Evolutionary conservation across 1,140 invertebrate species (phyloP), one percentile per base, ranked within the genome.

Genomic region (Lepidotrigona ventralis): DNA sequence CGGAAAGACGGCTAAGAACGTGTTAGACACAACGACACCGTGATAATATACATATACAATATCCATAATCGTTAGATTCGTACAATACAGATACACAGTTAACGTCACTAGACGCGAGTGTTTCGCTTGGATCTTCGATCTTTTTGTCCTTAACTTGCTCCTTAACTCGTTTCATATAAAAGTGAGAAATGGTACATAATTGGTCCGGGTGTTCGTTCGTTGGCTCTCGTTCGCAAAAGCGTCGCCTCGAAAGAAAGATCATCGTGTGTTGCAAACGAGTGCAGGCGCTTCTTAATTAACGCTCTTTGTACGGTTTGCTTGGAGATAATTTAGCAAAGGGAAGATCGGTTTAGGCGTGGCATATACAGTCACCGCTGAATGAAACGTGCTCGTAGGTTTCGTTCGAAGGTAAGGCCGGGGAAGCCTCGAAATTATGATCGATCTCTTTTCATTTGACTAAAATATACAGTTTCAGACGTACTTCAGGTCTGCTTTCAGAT

Each of bases 141-240:
- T 64, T 26, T 46, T 56, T 56, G 15, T 21, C 15, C 63, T n/a
- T 53, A 53, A 70, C 54, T 70, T 29, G 70, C 70, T 64, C 64
- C 68, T 79, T 73, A 73, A 76, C 69, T 74, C 84, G 86, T 84
- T 88, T 90, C 85, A 88, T 91, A 91, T 91, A 91, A 91, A 91
- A 91, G 90, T 91, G 90, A 90, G 90, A 91, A 91, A 91, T 88
- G 80, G 90, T 90, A 86, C 78, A 87, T 81, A 86, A 90, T 90
- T 90, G 89, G 89, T 90, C 89, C 85, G 79, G 87, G 75, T 39
- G 72, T 68, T 58, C 77, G 86, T 63, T 85, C 81, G 70, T 64
- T 85, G 71, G 79, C 53, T 58, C 83, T 66, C 86, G 83, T 88
- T 79, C 80, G 58, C 56, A 69, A 75, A 74, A 72, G 17, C 53